Evolutionary conservation across 2,888 invertebrate genomes (phyloP).

Genomic region (Oligia latruncula): DNA sequence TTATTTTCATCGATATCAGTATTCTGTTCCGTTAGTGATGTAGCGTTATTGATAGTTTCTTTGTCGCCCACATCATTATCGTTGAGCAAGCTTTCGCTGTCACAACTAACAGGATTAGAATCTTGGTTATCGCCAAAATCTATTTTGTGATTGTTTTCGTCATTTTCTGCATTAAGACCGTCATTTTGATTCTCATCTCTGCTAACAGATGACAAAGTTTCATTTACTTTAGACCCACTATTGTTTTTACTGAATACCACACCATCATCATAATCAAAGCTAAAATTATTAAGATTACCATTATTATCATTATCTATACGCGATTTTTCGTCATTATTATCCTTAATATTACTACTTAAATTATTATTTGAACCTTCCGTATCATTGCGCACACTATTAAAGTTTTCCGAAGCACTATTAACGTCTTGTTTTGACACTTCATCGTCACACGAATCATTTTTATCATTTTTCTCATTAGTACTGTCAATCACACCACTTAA

Average conservation of each 20-base stretch:
- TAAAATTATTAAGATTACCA: conserved; percentile 40
- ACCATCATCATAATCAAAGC: conserved; percentile 20
- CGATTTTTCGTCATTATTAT: not conserved
- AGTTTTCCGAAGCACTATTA: conserved; percentile 6
- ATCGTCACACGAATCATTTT: not conserved
- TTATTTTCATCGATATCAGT: conserved; percentile 16
- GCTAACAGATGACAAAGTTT: not conserved
- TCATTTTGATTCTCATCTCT: conserved; percentile 21
- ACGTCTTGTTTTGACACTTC: conserved; percentile 2
- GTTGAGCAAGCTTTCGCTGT: conserved; percentile 33
- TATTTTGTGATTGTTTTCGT: not conserved
- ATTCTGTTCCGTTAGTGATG: conserved; percentile 18
- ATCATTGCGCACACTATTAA: conserved; percentile 26
- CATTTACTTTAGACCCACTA: not conserved
- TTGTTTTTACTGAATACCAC: not conserved
- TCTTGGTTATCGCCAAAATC: conserved; percentile 37
- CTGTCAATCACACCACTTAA: conserved; percentile 8
- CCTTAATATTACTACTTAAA: conserved; percentile 39
- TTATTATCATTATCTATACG: conserved; percentile 35
- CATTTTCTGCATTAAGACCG: not conserved
- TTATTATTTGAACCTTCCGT: conserved; percentile 48
- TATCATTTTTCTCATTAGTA: not conserved
- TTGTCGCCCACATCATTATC: conserved; percentile 18
- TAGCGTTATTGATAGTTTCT: conserved; percentile 19
- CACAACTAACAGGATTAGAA: conserved; percentile 26